These are phyloP conservation scores for Chiroxiphia lanceolata DNA, from an alignment of 2,797 vertebrate species.

Conservation along the genomic window DNA sequence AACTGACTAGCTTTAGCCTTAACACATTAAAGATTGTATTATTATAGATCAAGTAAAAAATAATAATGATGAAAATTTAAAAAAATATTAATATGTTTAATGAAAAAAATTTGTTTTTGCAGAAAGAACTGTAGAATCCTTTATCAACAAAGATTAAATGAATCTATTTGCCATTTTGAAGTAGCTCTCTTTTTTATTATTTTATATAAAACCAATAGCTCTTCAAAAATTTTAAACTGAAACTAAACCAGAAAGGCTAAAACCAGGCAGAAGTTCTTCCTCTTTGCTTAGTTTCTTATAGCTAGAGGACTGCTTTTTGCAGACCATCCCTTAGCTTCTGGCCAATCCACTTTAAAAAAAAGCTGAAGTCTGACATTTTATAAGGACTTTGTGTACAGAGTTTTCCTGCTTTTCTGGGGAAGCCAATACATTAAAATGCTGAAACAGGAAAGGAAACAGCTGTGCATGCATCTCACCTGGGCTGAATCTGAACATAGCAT, in stretches of 20 bases:
- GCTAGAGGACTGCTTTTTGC: not conserved
- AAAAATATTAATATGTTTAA: not conserved
- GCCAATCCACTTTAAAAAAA: not conserved
- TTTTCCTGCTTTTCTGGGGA: not conserved
- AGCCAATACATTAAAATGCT: not conserved
- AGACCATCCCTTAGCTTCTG: not conserved
- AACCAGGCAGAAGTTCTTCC: not conserved
- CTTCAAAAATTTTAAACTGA: not conserved
- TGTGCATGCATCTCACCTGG: no score
- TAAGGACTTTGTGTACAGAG: not conserved
- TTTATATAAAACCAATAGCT: rapidly evolving
- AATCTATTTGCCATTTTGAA: not conserved
- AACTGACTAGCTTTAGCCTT: not conserved
- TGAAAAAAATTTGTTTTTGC: not conserved
- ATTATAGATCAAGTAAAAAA: not conserved
- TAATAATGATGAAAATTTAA: rapidly evolving
- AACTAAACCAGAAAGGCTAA: not conserved
- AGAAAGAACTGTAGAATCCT: not conserved
- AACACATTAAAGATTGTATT: not conserved
- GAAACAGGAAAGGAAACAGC: not conserved
- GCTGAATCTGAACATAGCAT: not conserved
- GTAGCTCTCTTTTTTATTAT: not conserved
- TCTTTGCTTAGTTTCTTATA: not conserved
- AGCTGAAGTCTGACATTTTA: not conserved
- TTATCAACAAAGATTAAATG: not conserved